Percentiles rank a stretch among this genome's conserved stretches.
These are phyloP conservation scores for Hylyphantes graminicola DNA, from an alignment of 1,140 invertebrate genomes.

Conservation along the genomic window DNA sequence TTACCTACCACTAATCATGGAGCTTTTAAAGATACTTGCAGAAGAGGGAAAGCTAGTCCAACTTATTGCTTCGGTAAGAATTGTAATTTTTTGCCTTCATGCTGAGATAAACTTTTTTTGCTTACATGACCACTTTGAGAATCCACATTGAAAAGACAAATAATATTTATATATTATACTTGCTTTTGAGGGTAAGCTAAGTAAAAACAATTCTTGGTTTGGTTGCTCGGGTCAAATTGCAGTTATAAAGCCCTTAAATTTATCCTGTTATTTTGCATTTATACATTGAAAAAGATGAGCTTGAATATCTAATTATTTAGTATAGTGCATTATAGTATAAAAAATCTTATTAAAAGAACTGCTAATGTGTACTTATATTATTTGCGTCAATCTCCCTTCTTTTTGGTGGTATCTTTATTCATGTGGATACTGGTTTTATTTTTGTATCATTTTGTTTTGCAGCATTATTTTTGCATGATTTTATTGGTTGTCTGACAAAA, in stretches of 20 bases:
- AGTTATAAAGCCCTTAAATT: too few relatives aligned
- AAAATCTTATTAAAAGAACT: background rate
- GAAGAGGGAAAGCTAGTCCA: constrained; percentile 85
- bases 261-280: too few relatives aligned
- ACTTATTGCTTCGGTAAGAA: constrained; percentile 43
- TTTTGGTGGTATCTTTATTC: background rate
- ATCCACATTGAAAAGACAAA: background rate
- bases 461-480: too few relatives aligned
- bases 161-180: too few relatives aligned
- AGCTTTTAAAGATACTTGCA: constrained; percentile 92
- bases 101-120: background rate
- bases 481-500: too few relatives aligned
- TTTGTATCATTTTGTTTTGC: background rate
- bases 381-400: background rate
- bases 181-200: too few relatives aligned
- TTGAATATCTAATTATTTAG: too few relatives aligned
- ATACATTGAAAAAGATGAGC: too few relatives aligned
- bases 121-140: background rate
- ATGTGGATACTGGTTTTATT: background rate
- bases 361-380: background rate
- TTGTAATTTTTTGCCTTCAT: constrained; percentile 1
- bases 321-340: too few relatives aligned
- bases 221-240: too few relatives aligned
- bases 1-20: constrained; percentile 97
- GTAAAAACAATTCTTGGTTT: too few relatives aligned